Evolutionary conservation across 2,113 vertebrate species (phyloP), one percentile per base, ranked within the genome.

Genomic region (Xyrauchen texanus): DNA sequence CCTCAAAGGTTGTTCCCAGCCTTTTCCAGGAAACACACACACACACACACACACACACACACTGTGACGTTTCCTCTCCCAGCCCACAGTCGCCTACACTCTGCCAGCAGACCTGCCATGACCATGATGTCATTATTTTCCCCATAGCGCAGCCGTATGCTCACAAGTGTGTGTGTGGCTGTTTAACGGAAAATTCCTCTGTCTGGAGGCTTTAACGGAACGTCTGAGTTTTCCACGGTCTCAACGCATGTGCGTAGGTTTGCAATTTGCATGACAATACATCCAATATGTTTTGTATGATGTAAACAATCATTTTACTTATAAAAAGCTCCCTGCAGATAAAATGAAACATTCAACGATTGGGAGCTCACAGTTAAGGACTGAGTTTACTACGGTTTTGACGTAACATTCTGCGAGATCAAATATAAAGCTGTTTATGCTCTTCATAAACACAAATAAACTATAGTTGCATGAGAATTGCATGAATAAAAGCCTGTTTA

Each of bases 91-190:
- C 77, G 77, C 71, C 72, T 34, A 21, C 67, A 65, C 55, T 68
- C 78, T 69, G 82, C 77, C 81, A 81, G 81, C 55, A 74, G 80
- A 83, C 82, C 82, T 77, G 77, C 83, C 49, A 44, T 76, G 77
- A 68, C 78, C 65, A 77, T 86, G 81, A 83, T 85, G 83, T 87
- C 82, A 85, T 85, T 81, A 81, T 83, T 87, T 83, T 77, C 83
- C 70, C 79, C 42, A 15, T 68, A 65, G 60, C 64, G 51, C 64
- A 62, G 76, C 69, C 79, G 82, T 62, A 63, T 45, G 61, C 55
- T 53, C 66, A 61, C 4, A 34, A 63, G 77, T 0, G 21, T 34
- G 21, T 34, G 52, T 63, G 76, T 45, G 63, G 68, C 55, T 85
- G 75, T 76, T 70, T 79, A 69, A 76, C 49, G 84, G 84, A 85